phyloP scores from a whole-genome alignment of 2,113 vertebrate species.

The Actinemys pallida region DNA sequence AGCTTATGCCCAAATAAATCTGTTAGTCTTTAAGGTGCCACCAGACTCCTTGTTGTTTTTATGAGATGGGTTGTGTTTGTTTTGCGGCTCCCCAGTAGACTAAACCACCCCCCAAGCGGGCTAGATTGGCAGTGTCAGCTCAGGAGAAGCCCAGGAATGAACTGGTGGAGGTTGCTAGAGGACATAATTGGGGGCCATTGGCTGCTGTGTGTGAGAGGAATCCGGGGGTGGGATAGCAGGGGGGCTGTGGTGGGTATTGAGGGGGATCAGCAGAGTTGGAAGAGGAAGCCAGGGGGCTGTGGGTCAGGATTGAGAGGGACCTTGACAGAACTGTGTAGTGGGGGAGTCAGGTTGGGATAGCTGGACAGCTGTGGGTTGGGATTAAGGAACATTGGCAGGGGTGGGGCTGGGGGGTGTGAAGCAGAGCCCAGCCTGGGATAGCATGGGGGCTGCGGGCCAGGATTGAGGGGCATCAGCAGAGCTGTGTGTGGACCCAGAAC shows the following conservation, averaged over 20 bases:
- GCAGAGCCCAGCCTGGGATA: neutral
- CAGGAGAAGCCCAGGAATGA: neutral
- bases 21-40: no score
- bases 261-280: neutral
- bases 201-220: neutral
- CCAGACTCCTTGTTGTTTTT: no score
- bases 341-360: neutral
- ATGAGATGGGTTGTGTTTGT: neutral
- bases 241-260: neutral
- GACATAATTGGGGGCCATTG: neutral
- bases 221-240: no score
- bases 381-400: neutral
- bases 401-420: fast-evolving
- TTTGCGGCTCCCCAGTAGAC: neutral
- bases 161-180: neutral
- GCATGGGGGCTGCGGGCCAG: neutral
- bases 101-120: neutral
- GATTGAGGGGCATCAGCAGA: neutral
- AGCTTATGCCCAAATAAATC: no score
- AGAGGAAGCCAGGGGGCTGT: neutral
- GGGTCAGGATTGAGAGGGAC: neutral
- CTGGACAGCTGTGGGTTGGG: neutral
- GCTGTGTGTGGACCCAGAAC: neutral
- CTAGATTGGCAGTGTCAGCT: neutral
- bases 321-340: neutral